Evolutionary conservation across 2,113 vertebrate genomes (phyloP).

Genomic region (Callospermophilus lateralis): DNA sequence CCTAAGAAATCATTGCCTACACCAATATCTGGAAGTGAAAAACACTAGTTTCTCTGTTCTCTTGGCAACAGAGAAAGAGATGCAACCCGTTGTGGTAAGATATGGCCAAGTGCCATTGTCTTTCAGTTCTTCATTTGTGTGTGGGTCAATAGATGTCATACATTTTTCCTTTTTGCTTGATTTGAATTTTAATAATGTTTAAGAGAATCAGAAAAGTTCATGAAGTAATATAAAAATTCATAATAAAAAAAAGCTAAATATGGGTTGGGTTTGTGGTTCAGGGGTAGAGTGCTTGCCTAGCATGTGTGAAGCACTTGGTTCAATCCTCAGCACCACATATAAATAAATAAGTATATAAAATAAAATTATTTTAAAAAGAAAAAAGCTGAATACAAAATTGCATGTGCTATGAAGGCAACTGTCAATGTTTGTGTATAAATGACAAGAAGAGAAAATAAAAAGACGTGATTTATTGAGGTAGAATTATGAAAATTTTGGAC

Average conservation of each 20-base stretch:
- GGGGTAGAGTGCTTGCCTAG: no score
- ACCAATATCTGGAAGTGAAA: not conserved
- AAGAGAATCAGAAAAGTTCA: not conserved
- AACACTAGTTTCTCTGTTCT: not conserved
- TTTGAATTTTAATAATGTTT: constrained; percentile 12
- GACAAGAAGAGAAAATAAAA: not conserved
- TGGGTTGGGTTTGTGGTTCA: no score
- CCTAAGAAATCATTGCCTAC: not conserved
- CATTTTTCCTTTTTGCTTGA: not conserved
- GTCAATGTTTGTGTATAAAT: not conserved
- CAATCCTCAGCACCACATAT: no score
- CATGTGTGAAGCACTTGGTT: no score
- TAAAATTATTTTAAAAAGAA: not conserved
- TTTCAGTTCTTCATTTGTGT: not conserved
- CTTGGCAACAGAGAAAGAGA: not conserved
- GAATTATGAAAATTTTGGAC: not conserved
- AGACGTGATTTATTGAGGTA: not conserved
- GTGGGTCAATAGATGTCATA: not conserved
- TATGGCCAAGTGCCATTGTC: not conserved
- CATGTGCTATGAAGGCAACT: not conserved
- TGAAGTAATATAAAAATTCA: not conserved
- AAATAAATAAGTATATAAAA: no score
- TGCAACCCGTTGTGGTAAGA: not conserved
- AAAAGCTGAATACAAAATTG: not conserved
- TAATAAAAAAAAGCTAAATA: not conserved